Conservation (phyloP, 37 sponge, comb jelly and placozoan genomes). For the Aplysina aerophoba region DNA sequence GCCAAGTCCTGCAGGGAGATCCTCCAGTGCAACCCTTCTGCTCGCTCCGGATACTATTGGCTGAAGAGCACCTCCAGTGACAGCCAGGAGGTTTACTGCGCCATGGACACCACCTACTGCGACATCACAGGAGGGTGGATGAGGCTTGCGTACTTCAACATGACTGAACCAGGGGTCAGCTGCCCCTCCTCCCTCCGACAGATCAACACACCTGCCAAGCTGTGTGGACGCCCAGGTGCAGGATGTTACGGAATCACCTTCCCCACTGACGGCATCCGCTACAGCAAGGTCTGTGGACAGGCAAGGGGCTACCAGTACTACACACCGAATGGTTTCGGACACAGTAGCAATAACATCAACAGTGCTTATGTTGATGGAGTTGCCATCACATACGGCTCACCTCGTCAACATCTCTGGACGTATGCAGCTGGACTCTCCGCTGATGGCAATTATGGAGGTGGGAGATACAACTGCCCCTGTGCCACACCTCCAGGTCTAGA, state of each 20-base stretch:
- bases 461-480: constrained; percentile 5
- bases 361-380: too few relatives aligned
- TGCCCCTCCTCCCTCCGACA: constrained; percentile 2
- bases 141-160: constrained; percentile 24
- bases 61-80: not conserved
- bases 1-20: constrained; percentile 8
- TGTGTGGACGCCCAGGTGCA: not conserved
- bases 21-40: not conserved
- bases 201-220: constrained; percentile 6
- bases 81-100: constrained; percentile 3
- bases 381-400: too few relatives aligned
- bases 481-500: not conserved
- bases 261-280: too few relatives aligned
- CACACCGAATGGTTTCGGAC: too few relatives aligned
- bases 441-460: not conserved
- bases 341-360: too few relatives aligned
- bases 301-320: too few relatives aligned
- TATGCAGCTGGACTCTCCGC: not conserved
- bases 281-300: too few relatives aligned
- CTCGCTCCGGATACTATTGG: constrained; percentile 9
- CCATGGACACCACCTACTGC: constrained; percentile 10
- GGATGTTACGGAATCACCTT: not conserved
- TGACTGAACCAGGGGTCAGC: not conserved
- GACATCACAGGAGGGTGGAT: constrained; percentile 37
- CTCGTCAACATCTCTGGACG: not conserved